phyloP scores from a whole-genome alignment of 2,888 invertebrate genomes.

The Coecobrya sp. region DNA sequence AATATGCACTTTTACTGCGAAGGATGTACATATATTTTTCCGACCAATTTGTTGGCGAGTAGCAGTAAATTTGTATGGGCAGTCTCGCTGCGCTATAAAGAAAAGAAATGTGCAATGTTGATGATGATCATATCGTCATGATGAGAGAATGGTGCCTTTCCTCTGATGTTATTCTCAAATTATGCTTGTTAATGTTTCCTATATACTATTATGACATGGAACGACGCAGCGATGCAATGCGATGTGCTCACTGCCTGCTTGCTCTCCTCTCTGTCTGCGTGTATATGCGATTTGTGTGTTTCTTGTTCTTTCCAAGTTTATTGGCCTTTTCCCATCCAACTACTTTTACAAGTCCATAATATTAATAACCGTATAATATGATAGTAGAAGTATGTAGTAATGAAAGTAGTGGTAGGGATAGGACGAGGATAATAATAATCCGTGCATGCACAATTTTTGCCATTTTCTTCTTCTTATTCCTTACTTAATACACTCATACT shows the following conservation, averaged over 20 bases:
- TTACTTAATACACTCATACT: not conserved
- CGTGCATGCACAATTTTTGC: slow-evolving; percentile 35
- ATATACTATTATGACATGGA: slow-evolving; percentile 25
- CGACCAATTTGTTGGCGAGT: not conserved
- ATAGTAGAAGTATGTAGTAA: not conserved
- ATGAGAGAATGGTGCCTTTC: not conserved
- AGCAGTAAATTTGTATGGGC: not conserved
- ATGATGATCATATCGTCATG: slow-evolving; percentile 19
- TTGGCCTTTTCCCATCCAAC: slow-evolving; percentile 65
- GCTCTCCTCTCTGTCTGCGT: not conserved
- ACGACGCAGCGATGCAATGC: slow-evolving; percentile 21
- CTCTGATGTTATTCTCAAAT: slow-evolving; percentile 9
- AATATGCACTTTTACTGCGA: not conserved
- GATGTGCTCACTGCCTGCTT: not conserved
- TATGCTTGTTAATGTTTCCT: slow-evolving; percentile 44
- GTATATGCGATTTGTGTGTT: not conserved
- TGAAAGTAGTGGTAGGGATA: slow-evolving; percentile 33
- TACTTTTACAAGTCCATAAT: not conserved
- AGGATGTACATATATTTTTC: not conserved
- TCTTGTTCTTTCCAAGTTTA: slow-evolving; percentile 44
- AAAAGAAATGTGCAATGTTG: slow-evolving; percentile 9
- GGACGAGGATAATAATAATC: slow-evolving; percentile 14
- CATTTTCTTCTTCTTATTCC: slow-evolving; percentile 4
- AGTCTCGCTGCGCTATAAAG: not conserved
- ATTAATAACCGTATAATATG: slow-evolving; percentile 24